Base-by-base conservation (phyloP, 30 jellyfish, hydroid and myxozoan species). In the Aurelia coerulea region DNA sequence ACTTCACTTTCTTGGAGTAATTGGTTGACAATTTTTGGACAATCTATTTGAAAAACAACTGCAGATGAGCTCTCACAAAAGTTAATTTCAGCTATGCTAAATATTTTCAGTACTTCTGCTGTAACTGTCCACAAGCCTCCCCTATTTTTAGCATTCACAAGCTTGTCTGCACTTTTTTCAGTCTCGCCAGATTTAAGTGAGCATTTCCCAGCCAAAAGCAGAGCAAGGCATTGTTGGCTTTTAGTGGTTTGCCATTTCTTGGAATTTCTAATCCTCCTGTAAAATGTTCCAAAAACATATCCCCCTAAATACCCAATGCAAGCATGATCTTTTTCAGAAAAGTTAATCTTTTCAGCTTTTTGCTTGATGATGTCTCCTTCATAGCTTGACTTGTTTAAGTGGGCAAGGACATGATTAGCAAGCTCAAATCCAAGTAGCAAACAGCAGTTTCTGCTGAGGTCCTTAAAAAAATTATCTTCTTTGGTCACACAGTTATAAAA, bases 391-490 rank as follows among this genome's bases (percentile, higher is more conserved):
- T 37, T 37, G 49, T 78, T 79, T 50, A 88, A 67, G 65, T 88
- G 97, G 42, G 89, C 94, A 65, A 88, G 81, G 76, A 88, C 94
- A 80, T 79, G 89, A 80, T 79, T 88, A 66, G 90, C 97, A 5
- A 88, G 74, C 85, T 88, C 82, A 88, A 88, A 88, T 31, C 83
- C 84, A 17, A 76, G 84, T 35, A 86, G 94, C 29, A 84, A 17
- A 63, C 66, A 49, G 17, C 86, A 58, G 63, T 78, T 78, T 62
- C 42, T 64, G 88, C 75, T 39, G 18, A 81, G 90, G 35, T 65
- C 58, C 52, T 81, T 68, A 41, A n/a, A n/a, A n/a, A n/a, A n/a
- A n/a, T n/a, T n/a, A n/a, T n/a, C n/a, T n/a, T n/a, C n/a, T n/a
- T n/a, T n/a, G n/a, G n/a, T n/a, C n/a, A n/a, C n/a, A n/a, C n/a